A percentile compares a stretch with the other conserved stretches of the same genome.
These are phyloP conservation scores for Plagodis pulveraria DNA, from an alignment of 2,888 invertebrate species.

Conservation along the genomic window DNA sequence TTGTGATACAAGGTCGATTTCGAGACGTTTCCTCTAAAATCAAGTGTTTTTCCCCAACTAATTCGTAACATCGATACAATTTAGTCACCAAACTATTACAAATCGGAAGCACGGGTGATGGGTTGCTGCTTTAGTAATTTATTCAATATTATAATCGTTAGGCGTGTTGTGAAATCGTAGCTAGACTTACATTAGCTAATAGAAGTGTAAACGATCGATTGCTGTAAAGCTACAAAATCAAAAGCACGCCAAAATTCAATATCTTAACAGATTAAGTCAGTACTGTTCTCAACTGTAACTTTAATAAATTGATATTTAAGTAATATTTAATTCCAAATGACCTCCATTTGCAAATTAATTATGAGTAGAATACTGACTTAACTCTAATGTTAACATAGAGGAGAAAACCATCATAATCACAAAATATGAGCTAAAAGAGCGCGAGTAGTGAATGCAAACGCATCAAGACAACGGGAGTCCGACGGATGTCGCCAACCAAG, in stretches of 20 bases:
- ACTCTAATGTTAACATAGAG: constrained; percentile 29
- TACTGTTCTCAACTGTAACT: constrained; percentile 1
- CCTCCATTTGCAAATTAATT: too few relatives aligned
- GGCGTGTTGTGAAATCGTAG: constrained; percentile 45
- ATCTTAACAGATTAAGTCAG: constrained; percentile 23
- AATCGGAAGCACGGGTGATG: constrained; percentile 47
- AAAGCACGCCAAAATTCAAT: constrained; percentile 44
- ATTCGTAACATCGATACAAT: constrained; percentile 43
- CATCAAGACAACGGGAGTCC: constrained; percentile 11
- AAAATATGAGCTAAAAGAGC: constrained; percentile 33
- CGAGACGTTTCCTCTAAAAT: constrained; percentile 13
- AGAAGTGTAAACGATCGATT: constrained; percentile 18
- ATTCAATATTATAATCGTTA: constrained; percentile 18
- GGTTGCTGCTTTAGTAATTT: constrained; percentile 27
- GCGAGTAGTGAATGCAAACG: constrained; percentile 41
- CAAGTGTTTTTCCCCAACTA: constrained; percentile 32
- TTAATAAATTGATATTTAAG: too few relatives aligned
- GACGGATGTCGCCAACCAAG: constrained; percentile 48
- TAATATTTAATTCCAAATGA: too few relatives aligned
- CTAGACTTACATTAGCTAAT: constrained; percentile 21
- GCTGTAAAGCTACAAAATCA: constrained; percentile 44
- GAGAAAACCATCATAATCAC: constrained; percentile 38
- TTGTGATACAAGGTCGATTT: not conserved
- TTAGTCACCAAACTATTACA: constrained; percentile 42
- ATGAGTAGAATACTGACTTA: constrained; percentile 24